Base-by-base conservation (phyloP, 1,140 invertebrate species). In the Antheraea pernyi region DNA sequence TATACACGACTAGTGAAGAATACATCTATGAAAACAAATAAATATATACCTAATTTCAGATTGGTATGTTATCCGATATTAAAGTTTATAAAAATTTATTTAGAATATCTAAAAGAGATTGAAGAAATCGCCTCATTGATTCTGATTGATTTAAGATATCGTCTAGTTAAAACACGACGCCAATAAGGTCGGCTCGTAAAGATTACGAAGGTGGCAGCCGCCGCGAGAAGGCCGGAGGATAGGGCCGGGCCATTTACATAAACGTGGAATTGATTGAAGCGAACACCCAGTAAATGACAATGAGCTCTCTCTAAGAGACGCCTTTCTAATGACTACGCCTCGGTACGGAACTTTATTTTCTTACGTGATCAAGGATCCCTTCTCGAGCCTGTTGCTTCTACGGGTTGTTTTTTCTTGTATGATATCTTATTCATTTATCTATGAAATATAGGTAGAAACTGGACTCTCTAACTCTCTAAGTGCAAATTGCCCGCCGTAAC, bases 191-290 rank as follows among this genome's bases (percentile, higher is more conserved):
- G 5, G 11, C 11, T 53, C 16, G 16, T 53, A 53, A 53, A 16
- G 46, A 53, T 53, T 53, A 53, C 11, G 46, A 53, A 53, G 60
- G 18, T 19, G 11, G 19, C 39, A 19, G 37, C 9, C 63, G 8
- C 63, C 39, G 37, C 63, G n/a, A 37, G 16, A 16, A n/a, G 16
- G 19, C 7, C 64, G 64, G 6, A 30, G 13, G 13, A 8, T 36
- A 19, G 65, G 69, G 61, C 70, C 68, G 68, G 58, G 66, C 70
- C 70, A 89, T 91, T 89, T 91, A 78, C 87, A 91, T 91, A 89
- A 89, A 89, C 86, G 85, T 80, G 81, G 85, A 83, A 88, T 91
- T 88, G 87, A 91, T 91, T 89, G 87, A 81, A 80, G 85, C 85
- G 84, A 84, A 53, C 16, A 53, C 5, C 46, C 46, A 53, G 16